Evolutionary conservation across 2,113 vertebrate species (phyloP).

Genomic region (Saguinus midas): DNA sequence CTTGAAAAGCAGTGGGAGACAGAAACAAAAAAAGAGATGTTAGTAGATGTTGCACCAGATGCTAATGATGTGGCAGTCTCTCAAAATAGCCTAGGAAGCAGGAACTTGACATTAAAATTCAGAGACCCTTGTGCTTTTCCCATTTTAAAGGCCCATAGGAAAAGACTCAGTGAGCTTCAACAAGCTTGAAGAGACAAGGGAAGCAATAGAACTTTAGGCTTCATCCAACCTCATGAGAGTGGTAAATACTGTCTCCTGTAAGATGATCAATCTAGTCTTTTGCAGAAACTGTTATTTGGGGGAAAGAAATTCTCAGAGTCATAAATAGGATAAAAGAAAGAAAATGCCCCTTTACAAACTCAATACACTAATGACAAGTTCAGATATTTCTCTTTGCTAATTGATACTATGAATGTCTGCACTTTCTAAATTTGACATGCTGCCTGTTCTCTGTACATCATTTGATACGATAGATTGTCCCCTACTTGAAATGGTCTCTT

Average conservation of each 20-base stretch:
- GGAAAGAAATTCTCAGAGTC: neutral
- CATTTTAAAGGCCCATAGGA: neutral
- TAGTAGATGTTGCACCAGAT: slow-evolving; percentile 17
- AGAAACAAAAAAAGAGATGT: slow-evolving; percentile 17
- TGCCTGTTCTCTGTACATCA: neutral
- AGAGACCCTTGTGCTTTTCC: neutral
- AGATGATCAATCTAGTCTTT: neutral
- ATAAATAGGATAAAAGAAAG: neutral
- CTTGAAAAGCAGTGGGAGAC: slow-evolving; percentile 57
- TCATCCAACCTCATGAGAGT: neutral
- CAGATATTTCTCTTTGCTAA: neutral
- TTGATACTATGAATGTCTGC: neutral
- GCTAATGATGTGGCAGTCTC: neutral
- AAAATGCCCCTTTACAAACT: neutral
- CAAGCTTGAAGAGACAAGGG: neutral
- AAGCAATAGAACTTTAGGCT: neutral
- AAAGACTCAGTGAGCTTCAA: neutral
- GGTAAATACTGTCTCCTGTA: neutral
- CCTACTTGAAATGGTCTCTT: neutral
- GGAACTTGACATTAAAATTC: slow-evolving; percentile 19
- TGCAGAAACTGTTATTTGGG: neutral
- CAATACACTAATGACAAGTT: neutral
- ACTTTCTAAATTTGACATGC: neutral
- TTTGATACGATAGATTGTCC: neutral
- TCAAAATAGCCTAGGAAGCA: neutral